Conservation (phyloP, 2,888 invertebrate genomes). For the Phorcus lineatus region DNA sequence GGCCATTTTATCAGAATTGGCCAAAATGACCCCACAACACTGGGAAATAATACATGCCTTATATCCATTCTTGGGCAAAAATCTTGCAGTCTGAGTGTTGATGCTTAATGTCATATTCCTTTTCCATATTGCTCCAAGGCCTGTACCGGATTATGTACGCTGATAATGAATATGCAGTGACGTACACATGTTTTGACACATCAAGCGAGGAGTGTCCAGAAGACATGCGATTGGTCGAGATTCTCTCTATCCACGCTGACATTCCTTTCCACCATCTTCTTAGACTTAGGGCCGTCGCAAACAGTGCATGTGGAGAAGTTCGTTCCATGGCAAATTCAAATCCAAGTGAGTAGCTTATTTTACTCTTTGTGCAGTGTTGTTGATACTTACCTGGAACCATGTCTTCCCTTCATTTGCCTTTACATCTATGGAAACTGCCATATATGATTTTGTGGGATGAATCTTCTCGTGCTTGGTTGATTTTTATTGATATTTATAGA, state of each 20-base stretch:
- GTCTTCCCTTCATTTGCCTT: no score
- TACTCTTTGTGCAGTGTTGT: no score
- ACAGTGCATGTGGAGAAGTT: not conserved
- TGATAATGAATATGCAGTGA: constrained; percentile 19
- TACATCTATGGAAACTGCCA: no score
- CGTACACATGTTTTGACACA: constrained; percentile 13
- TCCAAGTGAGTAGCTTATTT: not conserved
- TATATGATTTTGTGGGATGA: no score
- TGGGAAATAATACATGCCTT: not conserved
- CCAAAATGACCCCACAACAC: no score
- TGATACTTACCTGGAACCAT: no score
- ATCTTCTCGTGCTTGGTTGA: no score
- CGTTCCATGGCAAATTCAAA: not conserved
- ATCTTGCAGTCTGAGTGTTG: no score
- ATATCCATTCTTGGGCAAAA: not conserved
- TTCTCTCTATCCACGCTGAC: not conserved
- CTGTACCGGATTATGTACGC: constrained; percentile 20
- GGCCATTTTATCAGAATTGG: no score
- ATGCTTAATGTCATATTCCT: no score
- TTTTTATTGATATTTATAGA: no score
- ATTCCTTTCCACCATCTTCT: not conserved
- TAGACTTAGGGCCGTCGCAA: not conserved
- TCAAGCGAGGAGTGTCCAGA: not conserved
- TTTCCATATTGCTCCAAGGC: not conserved
- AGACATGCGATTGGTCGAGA: not conserved